Conservation (phyloP, 2,113 vertebrate species). For the Pomatorhinus ruficollis region DNA sequence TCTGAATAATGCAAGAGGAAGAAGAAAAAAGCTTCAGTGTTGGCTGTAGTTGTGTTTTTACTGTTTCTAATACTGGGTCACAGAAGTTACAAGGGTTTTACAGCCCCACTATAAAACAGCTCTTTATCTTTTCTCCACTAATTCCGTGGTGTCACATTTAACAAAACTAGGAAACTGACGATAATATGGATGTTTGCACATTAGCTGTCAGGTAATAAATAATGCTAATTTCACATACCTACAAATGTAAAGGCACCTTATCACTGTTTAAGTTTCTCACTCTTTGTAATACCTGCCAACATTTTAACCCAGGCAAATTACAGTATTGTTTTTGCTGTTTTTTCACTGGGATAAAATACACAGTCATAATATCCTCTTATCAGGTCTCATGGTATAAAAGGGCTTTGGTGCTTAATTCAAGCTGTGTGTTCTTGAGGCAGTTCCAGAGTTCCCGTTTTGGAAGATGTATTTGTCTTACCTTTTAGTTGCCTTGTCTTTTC, state of each 20-base stretch:
- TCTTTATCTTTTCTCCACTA: constrained; percentile 75
- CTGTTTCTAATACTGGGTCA: constrained; percentile 67
- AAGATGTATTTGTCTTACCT: constrained; percentile 71
- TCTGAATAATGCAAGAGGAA: constrained; percentile 39
- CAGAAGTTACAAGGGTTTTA: constrained; percentile 73
- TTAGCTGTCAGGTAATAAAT: constrained; percentile 80
- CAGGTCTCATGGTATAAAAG: constrained; percentile 74
- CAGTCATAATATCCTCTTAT: constrained; percentile 73
- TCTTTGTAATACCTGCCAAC: constrained; percentile 76
- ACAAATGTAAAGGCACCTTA: constrained; percentile 75
- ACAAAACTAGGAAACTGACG: constrained; percentile 79
- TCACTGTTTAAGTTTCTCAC: constrained; percentile 74
- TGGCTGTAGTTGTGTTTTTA: not conserved
- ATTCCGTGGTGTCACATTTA: constrained; percentile 73
- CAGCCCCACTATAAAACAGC: constrained; percentile 71
- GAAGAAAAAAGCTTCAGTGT: not conserved
- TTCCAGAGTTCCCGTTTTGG: constrained; percentile 11
- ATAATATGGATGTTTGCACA: constrained; percentile 78
- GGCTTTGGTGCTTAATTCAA: constrained; percentile 1
- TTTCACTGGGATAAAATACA: constrained; percentile 67
- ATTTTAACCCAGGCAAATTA: constrained; percentile 74
- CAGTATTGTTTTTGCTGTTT: constrained; percentile 68
- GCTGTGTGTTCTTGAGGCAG: not conserved
- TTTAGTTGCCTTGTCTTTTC: constrained; percentile 43
- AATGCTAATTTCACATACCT: constrained; percentile 77